Percentiles rank a stretch among this genome's conserved stretches.
Conservation (phyloP, 1,140 invertebrate genomes). For the Brachionus paranguensis region DNA sequence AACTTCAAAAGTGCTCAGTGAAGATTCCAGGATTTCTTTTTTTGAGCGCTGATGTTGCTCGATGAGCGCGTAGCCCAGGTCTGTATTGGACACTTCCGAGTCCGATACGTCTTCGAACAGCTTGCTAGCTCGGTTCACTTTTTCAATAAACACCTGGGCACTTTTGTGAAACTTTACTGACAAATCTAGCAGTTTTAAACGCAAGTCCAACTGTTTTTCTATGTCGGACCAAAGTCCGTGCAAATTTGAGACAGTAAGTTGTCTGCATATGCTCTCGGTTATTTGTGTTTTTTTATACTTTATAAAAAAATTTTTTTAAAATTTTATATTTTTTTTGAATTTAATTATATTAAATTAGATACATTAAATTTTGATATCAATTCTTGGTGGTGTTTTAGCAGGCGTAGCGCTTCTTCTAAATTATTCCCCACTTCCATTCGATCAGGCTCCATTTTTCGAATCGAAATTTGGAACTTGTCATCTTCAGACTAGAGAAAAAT, state of each 20-base stretch:
- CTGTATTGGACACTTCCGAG: constrained; percentile 55
- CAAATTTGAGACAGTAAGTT: constrained; percentile 70
- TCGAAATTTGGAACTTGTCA: background rate
- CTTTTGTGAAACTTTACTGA: background rate
- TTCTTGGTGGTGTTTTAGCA: constrained; percentile 73
- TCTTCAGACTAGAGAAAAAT: background rate
- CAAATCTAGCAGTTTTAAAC: constrained; percentile 45
- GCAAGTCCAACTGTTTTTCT: constrained; percentile 83
- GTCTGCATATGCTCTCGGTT: constrained; percentile 75
- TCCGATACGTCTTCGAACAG: constrained; percentile 13
- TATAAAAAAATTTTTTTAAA: constrained; percentile 41
- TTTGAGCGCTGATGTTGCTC: constrained; percentile 21
- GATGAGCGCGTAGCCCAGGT: constrained; percentile 59
- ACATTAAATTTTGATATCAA: constrained; percentile 76
- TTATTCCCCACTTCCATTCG: constrained; percentile 72
- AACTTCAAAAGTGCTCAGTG: constrained; percentile 70
- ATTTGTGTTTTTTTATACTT: constrained; percentile 83
- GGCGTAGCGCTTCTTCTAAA: constrained; percentile 67
- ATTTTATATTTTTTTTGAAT: background rate
- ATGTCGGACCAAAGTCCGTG: constrained; percentile 65
- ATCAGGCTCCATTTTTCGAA: constrained; percentile 76
- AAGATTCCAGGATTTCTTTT: constrained; percentile 65
- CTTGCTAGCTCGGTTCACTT: constrained; percentile 42
- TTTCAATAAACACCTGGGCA: constrained; percentile 39
- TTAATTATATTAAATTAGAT: constrained; percentile 37